These are phyloP conservation scores for Anser cygnoides DNA, from an alignment of 2,113 vertebrate species.

Conservation along the genomic window DNA sequence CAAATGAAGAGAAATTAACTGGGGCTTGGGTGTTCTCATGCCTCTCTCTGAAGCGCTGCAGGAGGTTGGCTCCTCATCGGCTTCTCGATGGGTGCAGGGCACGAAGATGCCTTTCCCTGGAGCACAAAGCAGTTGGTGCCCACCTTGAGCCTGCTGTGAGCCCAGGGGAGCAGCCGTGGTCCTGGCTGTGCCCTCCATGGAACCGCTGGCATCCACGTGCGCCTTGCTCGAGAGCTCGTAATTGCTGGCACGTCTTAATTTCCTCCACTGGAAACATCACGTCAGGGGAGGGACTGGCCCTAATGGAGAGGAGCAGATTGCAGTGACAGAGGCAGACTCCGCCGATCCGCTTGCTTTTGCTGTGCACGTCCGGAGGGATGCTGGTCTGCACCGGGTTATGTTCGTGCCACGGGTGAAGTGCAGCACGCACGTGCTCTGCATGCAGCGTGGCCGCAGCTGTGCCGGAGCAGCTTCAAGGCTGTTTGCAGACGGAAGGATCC, in stretches of 20 bases:
- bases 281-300: neutral
- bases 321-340: neutral
- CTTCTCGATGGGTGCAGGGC: no score
- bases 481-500: neutral
- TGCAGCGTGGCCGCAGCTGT: neutral
- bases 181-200: neutral
- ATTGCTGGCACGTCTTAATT: neutral
- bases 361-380: fast-evolving
- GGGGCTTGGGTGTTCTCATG: no score
- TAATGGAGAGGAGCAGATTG: neutral
- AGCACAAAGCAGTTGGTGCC: neutral
- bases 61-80: no score
- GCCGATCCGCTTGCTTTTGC: neutral
- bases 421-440: fast-evolving
- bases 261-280: neutral
- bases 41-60: no score
- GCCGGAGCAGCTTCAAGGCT: fast-evolving
- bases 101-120: neutral
- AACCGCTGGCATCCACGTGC: neutral
- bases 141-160: neutral
- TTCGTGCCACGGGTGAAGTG: fast-evolving
- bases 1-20: no score
- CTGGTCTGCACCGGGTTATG: fast-evolving
- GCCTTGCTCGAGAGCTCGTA: neutral
- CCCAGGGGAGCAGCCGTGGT: neutral